phyloP scores from a whole-genome alignment of 2,113 vertebrate genomes.

The Chlorodrepanis virens region DNA sequence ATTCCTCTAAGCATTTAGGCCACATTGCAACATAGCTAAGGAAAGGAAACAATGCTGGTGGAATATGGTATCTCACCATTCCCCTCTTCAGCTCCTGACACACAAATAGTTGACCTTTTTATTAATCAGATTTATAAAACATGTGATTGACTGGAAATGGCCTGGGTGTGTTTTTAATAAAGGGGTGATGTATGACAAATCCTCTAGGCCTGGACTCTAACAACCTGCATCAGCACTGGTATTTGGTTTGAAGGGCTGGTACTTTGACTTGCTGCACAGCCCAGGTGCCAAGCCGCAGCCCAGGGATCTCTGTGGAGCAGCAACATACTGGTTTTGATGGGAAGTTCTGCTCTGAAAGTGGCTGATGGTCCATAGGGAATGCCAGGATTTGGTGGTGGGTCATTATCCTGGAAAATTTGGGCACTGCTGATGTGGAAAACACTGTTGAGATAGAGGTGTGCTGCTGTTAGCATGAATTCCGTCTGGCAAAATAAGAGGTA shows the following conservation, averaged over 20 bases:
- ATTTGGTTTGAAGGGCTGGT: not conserved
- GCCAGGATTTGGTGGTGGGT: not conserved
- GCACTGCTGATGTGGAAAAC: not conserved
- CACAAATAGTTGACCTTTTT: not conserved
- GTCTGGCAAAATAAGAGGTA: not conserved
- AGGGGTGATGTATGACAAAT: not conserved
- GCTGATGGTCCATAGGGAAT: not conserved
- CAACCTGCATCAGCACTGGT: not conserved
- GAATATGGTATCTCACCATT: not conserved
- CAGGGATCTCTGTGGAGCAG: not conserved
- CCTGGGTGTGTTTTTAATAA: not conserved
- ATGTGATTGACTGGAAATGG: not conserved
- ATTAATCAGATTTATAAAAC: not conserved
- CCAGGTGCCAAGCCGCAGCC: fast-evolving
- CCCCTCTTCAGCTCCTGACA: not conserved
- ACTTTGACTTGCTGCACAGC: not conserved
- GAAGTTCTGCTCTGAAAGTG: not conserved
- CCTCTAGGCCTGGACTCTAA: not conserved
- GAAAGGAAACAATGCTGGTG: not conserved
- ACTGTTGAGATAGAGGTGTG: not conserved
- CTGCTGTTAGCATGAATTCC: not conserved
- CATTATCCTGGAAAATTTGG: not conserved
- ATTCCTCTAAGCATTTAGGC: not conserved
- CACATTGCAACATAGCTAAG: not conserved
- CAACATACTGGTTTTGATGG: not conserved